A percentile compares a stretch with the other conserved stretches of the same genome.
phyloP scores from a whole-genome alignment of 1,140 invertebrate species.

The Thalassaphorura encarpata region DNA sequence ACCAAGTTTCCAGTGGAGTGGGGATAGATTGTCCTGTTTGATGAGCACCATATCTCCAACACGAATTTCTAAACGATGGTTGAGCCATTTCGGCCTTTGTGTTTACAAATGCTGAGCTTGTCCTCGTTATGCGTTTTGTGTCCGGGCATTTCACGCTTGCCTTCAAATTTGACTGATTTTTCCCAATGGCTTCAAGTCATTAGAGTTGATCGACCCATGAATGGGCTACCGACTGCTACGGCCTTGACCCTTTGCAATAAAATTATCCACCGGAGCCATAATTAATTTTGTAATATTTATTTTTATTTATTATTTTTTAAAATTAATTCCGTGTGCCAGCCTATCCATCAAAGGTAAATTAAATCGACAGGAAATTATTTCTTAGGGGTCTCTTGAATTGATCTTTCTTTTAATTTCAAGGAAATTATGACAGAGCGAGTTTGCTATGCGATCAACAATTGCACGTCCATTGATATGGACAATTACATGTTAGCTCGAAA shows the following conservation, averaged over 20 bases:
- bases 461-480: constrained; percentile 60
- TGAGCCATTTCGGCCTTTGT: no score
- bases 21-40: no score
- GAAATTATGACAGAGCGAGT: constrained; percentile 53
- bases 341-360: constrained; percentile 43
- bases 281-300: background rate
- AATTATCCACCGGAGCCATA: constrained; percentile 39
- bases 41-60: no score
- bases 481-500: constrained; percentile 60
- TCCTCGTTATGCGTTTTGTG: constrained; percentile 58
- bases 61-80: no score
- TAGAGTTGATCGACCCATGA: constrained; percentile 47
- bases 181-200: constrained; percentile 56
- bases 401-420: constrained; percentile 29
- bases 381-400: no score
- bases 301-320: constrained; percentile 56
- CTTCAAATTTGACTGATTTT: constrained; percentile 54
- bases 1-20: no score
- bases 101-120: constrained; percentile 54
- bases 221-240: constrained; percentile 48
- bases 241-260: background rate
- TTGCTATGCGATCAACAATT: constrained; percentile 57
- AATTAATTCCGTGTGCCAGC: constrained; percentile 55
- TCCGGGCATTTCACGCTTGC: constrained; percentile 54
- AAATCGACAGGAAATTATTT: background rate